Percentiles rank a stretch among this genome's conserved stretches.
phyloP scores from a whole-genome alignment of 2,888 invertebrate species.

The Drosophila paranaensis region DNA sequence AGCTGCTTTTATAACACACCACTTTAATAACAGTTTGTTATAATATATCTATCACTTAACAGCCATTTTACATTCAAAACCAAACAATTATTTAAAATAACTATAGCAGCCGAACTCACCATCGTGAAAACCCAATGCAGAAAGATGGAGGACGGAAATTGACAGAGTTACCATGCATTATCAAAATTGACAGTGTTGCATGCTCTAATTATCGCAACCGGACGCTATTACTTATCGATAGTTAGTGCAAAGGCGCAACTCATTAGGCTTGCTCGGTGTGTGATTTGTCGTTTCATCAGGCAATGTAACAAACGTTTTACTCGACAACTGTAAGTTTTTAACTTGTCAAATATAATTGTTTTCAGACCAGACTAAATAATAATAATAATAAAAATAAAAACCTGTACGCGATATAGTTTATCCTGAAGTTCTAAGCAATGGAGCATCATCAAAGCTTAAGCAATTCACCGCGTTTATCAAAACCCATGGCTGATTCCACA shows the following conservation, averaged over 20 bases:
- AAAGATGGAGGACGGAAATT: slow-evolving; percentile 85
- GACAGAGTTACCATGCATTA: slow-evolving; percentile 75
- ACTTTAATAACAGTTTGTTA: slow-evolving; percentile 7
- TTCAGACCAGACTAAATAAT: not conserved
- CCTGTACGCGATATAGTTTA: not conserved
- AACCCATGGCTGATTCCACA: slow-evolving; percentile 83
- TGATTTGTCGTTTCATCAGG: slow-evolving; percentile 7
- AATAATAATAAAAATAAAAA: not conserved
- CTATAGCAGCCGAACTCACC: slow-evolving; percentile 80
- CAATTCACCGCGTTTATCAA: slow-evolving; percentile 66
- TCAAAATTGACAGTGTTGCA: slow-evolving; percentile 33
- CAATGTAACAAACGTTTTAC: not conserved
- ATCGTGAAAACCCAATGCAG: slow-evolving; percentile 83
- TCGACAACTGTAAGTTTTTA: not conserved
- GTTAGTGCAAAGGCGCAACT: slow-evolving; percentile 37
- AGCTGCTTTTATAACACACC: slow-evolving; percentile 23
- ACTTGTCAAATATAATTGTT: not conserved
- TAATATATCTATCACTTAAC: slow-evolving; percentile 15
- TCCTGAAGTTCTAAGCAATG: slow-evolving; percentile 37
- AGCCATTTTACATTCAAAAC: slow-evolving; percentile 45
- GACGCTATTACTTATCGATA: slow-evolving; percentile 29
- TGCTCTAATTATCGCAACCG: slow-evolving; percentile 10
- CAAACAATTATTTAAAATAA: slow-evolving; percentile 53
- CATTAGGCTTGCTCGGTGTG: slow-evolving; percentile 15
- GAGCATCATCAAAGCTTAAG: slow-evolving; percentile 78